A percentile compares a stretch with the other conserved stretches of the same genome.
Evolutionary conservation across 2,113 vertebrate species (phyloP).

Genomic region (Indri indri): DNA sequence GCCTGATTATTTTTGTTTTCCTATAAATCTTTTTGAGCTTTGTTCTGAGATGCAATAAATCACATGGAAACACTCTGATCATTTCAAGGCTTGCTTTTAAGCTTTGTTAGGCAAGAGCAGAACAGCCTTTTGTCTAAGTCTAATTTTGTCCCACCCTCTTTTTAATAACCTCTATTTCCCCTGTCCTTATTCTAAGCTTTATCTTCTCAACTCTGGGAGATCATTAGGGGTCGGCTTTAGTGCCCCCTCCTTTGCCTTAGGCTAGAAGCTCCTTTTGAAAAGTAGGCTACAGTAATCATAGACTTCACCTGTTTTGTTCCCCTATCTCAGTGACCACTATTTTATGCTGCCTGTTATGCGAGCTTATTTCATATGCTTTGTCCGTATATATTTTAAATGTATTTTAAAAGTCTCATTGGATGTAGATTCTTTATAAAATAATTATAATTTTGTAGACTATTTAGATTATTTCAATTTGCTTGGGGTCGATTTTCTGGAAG

Average conservation of each 20-base stretch:
- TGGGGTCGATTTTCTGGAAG: background rate
- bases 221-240: background rate
- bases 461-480: background rate
- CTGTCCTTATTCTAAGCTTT: background rate
- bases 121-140: background rate
- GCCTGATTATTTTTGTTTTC: background rate
- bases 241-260: background rate
- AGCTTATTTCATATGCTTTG: background rate
- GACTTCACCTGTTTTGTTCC: background rate
- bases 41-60: background rate
- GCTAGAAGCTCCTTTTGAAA: background rate
- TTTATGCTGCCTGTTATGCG: background rate
- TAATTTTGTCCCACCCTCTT: background rate
- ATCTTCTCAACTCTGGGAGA: background rate
- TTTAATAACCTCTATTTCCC: too few relatives aligned
- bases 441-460: background rate
- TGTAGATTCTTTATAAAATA: background rate
- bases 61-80: background rate
- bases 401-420: background rate
- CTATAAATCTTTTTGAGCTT: background rate
- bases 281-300: background rate
- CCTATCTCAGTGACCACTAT: too few relatives aligned
- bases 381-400: background rate
- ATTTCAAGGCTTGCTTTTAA: background rate
- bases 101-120: background rate